A percentile compares a stretch with the other conserved stretches of the same genome.
phyloP scores from a whole-genome alignment of 2,797 vertebrate species.

The Momotus momota region DNA sequence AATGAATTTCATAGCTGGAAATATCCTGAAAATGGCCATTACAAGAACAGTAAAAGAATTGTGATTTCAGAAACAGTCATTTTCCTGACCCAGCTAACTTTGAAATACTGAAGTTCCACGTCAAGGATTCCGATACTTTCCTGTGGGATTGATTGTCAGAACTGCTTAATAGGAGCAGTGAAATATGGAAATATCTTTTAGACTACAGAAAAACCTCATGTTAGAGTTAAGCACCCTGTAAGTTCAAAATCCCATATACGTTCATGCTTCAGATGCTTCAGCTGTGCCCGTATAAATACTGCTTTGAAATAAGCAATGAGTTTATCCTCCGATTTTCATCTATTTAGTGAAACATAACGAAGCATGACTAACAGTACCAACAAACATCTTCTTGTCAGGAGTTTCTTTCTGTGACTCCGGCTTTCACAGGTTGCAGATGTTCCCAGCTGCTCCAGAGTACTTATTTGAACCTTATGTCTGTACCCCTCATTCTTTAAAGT shows the following conservation, averaged over 20 bases:
- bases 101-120: conserved; percentile 22
- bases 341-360: neutral
- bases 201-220: neutral
- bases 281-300: neutral
- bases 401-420: neutral
- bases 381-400: neutral
- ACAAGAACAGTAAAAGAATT: neutral
- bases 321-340: neutral
- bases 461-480: fast-evolving
- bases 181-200: neutral
- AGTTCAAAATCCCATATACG: neutral
- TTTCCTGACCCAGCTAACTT: neutral
- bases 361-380: neutral
- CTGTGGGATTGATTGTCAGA: conserved; percentile 11
- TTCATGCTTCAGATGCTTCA: neutral
- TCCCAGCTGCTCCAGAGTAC: neutral
- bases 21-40: conserved; percentile 17
- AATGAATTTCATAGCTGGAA: conserved; percentile 37
- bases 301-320: neutral
- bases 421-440: neutral
- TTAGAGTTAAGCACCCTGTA: neutral
- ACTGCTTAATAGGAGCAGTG: neutral
- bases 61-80: neutral
- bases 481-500: neutral
- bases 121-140: neutral